Evolutionary conservation across 1,140 invertebrate genomes (phyloP), one percentile per base, ranked within the genome.

Genomic region (Leptopilina boulardi): DNA sequence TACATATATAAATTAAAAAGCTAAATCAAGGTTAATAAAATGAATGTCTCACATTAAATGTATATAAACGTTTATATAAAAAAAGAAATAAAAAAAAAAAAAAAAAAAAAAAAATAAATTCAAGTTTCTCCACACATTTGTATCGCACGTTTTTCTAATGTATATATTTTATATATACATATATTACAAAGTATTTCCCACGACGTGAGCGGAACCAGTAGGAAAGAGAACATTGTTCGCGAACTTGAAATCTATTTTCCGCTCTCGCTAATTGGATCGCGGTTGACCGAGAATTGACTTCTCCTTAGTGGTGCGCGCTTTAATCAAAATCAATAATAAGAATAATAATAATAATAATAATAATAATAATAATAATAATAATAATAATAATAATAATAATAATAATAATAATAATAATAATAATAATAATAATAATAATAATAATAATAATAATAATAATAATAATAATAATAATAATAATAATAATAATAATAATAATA

Each of bases 181-280:
- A 34, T 66, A 66, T 66, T 66, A 66, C 59, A 30, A 51, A 66
- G 26, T 66, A 66, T 66, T 66, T 66, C 59, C 23, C 59, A 66
- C 59, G 59, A 30, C 26, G 15, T 34, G 59, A 66, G 23, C 59
- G 59, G 26, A 66, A 66, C 59, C 26, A 30, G 23, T 2, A 38
- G 34, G n/a, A n/a, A n/a, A 15, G 59, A 30, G 59, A 66, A 66
- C 59, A 66, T 66, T 66, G 59, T 34, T 66, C 59, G 59, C 59
- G 59, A 66, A 66, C 59, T 66, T 66, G 59, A 66, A 66, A 66
- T 66, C 59, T 66, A 66, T 66, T 66, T 66, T 66, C 59, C 59
- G 26, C 23, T 66, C 23, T 66, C 23, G 23, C 26, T 66, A 66
- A 66, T 66, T 66, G 23, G 59, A 66, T 66, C 59, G 59, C 26